A percentile compares a stretch with the other conserved stretches of the same genome.
Evolutionary conservation across 2,888 invertebrate species (phyloP).

Genomic region (Sussaba pulchella): DNA sequence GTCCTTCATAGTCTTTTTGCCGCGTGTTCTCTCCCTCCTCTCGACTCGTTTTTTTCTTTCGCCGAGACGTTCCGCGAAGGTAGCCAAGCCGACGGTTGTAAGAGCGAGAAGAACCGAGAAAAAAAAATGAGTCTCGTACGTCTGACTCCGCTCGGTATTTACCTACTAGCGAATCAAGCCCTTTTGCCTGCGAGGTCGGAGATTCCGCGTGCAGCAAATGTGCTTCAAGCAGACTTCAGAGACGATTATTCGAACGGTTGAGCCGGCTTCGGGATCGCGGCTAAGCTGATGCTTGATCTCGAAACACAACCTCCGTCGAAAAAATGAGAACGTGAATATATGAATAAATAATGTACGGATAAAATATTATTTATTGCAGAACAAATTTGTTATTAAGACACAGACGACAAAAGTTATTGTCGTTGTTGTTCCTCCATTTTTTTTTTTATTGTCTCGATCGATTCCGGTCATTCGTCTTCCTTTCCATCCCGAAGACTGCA

Average conservation of each 20-base stretch:
- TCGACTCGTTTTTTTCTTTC: slow-evolving; percentile 12
- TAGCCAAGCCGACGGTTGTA: slow-evolving; percentile 16
- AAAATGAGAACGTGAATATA: too few species aligned
- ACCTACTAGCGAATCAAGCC: slow-evolving; percentile 58
- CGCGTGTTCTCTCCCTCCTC: neutral
- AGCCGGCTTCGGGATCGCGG: slow-evolving; percentile 37
- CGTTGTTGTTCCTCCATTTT: neutral
- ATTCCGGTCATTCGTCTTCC: slow-evolving; percentile 53
- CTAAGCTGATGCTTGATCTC: slow-evolving; percentile 3
- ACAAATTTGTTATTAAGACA: too few species aligned
- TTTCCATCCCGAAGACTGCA: neutral
- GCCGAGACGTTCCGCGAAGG: slow-evolving; percentile 24
- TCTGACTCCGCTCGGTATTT: slow-evolving; percentile 64
- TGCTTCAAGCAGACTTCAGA: slow-evolving; percentile 2
- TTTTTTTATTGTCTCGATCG: slow-evolving; percentile 42
- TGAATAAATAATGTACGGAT: too few species aligned
- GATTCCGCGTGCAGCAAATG: slow-evolving; percentile 30
- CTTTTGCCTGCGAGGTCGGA: slow-evolving; percentile 40
- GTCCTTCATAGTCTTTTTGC: slow-evolving; percentile 20
- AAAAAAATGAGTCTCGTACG: slow-evolving; percentile 60
- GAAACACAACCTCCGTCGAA: neutral
- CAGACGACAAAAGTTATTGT: too few species aligned
- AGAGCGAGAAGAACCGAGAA: slow-evolving; percentile 27
- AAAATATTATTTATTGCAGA: too few species aligned
- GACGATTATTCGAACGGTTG: slow-evolving; percentile 59